Base-by-base conservation (phyloP, 2,113 vertebrate genomes). In the Nibea coibor region DNA sequence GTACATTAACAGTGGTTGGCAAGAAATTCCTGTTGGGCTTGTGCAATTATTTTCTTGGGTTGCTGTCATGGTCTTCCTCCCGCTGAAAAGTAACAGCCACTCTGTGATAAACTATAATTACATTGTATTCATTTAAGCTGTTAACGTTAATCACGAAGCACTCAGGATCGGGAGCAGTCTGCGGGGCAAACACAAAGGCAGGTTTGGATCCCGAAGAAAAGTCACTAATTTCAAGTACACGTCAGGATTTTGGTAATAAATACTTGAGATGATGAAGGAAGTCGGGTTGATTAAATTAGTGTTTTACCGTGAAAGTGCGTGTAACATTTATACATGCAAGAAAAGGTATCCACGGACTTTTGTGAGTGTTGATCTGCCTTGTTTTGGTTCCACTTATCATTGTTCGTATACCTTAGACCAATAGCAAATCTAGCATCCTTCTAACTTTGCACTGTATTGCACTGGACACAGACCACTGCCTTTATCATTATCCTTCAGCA, bases 91-190 rank as follows among this genome's bases (percentile, higher is more conserved):
- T 75, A 80, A 22, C 54, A 79, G 62, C 48, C 65, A 6, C 58
- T 75, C 72, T 51, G 56, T 69, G 75, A 87, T 83, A 53, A 81
- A 64, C 50, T 82, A 47, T 76, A 83, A 82, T 86, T 82, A 77
- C 51, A 51, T 15, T 59, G 45, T 58, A 73, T 66, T 78, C 28
- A 66, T 73, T 79, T 69, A 51, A 31, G 16, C 69, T 50, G 61
- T 80, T 88, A 19, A 39, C 72, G 82, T 80, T 78, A 82, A 66
- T 91, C 74, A 81, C 58, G 14, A 58, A 76, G 58, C 62, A 62
- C 51, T 81, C 72, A 26, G 58, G 56, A 73, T 74, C 16, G 20
- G 19, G 20, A 69, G 62, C 16, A 58, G 45, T 31, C 48, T 62
- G 28, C 47, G 3, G 57, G 63, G 65, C 19, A 61, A 74, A 70